Conservation (phyloP, 2,797 vertebrate species). For the Echeneis naucrates region DNA sequence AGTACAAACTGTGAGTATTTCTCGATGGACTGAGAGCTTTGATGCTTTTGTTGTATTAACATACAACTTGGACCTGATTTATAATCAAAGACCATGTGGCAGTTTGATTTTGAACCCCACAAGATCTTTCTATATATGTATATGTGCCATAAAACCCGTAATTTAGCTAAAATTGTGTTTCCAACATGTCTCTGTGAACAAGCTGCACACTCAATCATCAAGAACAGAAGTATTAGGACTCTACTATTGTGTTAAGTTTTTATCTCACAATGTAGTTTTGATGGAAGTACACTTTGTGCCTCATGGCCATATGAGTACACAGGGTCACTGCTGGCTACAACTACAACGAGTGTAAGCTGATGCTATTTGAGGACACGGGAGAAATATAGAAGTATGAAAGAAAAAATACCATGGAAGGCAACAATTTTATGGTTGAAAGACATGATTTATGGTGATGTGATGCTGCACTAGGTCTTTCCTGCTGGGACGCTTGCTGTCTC, state of each 20-base stretch:
- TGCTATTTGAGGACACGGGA: constrained; percentile 27
- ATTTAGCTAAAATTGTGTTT: constrained; percentile 4
- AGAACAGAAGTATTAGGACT: neutral
- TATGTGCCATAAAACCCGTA: neutral
- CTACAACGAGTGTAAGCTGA: neutral
- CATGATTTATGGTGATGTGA: constrained; percentile 63
- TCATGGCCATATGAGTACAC: neutral
- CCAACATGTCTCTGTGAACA: neutral
- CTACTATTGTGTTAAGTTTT: constrained; percentile 6
- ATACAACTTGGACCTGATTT: too few species aligned
- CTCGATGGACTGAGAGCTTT: too few species aligned
- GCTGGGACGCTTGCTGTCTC: constrained; percentile 55
- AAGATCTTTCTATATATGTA: neutral
- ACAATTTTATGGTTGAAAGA: constrained; percentile 31
- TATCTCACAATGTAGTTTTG: constrained; percentile 25
- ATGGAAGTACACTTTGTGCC: constrained; percentile 30
- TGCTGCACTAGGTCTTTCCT: constrained; percentile 47
- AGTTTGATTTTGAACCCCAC: too few species aligned
- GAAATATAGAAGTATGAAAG: neutral
- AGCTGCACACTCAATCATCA: neutral
- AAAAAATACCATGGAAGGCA: constrained; percentile 38
- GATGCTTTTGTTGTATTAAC: too few species aligned
- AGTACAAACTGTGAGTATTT: too few species aligned
- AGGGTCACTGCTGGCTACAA: constrained; percentile 25
- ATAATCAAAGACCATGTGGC: too few species aligned